Evolutionary conservation across 2,888 invertebrate genomes (phyloP), one percentile per base, ranked within the genome.

Genomic region (Taenaris catops): DNA sequence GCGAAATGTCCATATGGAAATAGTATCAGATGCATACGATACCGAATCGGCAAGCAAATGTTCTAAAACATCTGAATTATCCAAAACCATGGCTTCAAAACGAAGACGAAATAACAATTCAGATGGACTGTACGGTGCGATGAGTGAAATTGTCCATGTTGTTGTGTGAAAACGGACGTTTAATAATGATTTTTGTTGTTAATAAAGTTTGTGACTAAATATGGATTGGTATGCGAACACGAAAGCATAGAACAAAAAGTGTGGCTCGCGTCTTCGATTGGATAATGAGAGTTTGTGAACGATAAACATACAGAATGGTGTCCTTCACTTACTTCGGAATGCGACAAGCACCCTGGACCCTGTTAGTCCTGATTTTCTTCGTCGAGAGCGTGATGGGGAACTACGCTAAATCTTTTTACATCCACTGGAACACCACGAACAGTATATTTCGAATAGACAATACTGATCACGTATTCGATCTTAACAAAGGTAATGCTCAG

Each of bases 381-480:
- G 80, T 90, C 58, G 89, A 90, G 49, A 89, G 89, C 64, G 90
- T 89, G 23, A 89, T 90, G 83, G 91, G 91, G 19, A 93, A 93
- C 73, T 93, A 93, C 83, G 93, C 94, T 44, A 94, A 94, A 74
- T 92, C 93, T 36, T 94, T 94, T 84, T 93, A 92, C 84, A 94
- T 95, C 83, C 94, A 95, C 69, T 95, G 95, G 95, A 95, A 95
- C 88, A 94, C 94, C 53, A 93, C 94, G 49, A 95, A 95, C 75
- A 94, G 95, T 73, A 95, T 95, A 91, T 97, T 97, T 88, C 93
- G 97, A 83, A 97, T 97, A 91, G 97, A 97, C 90, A 97, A 97
- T 84, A 97, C 97, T 27, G 97, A 97, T 84, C 96, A 97, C 80
- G 96, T 97, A 79, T 96, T 97, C 76, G 97, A 97, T 80, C 94